These are phyloP conservation scores for Pterostichus madidus DNA, from an alignment of 2,888 invertebrate species.

Conservation along the genomic window DNA sequence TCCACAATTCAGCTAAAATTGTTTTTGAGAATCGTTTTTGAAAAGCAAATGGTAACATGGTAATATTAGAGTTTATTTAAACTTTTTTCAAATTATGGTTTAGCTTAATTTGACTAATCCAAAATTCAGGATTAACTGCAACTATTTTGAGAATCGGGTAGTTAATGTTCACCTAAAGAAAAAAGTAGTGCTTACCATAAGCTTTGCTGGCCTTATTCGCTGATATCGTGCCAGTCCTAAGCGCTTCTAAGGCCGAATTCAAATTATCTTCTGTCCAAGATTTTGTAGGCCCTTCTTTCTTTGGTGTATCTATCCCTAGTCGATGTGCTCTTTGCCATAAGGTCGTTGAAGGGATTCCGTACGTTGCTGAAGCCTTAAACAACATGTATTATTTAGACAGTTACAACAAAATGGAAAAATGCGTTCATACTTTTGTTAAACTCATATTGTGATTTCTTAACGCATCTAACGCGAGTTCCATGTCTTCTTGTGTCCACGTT, in stretches of 20 bases:
- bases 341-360: conserved; percentile 94
- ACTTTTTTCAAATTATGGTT: too few species aligned
- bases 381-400: conserved; percentile 14
- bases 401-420: neutral
- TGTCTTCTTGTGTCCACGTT: conserved; percentile 93
- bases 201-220: conserved; percentile 96
- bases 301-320: conserved; percentile 93
- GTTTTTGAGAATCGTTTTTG: too few species aligned
- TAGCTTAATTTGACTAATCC: too few species aligned
- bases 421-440: conserved; percentile 84
- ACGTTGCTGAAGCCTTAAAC: conserved; percentile 86
- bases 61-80: too few species aligned
- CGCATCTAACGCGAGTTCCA: conserved; percentile 93
- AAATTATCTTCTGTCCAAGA: conserved; percentile 93
- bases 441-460: conserved; percentile 93
- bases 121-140: too few species aligned
- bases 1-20: too few species aligned
- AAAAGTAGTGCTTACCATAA: conserved; percentile 80
- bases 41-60: too few species aligned
- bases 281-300: conserved; percentile 92
- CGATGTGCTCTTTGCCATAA: conserved; percentile 95
- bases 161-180: neutral
- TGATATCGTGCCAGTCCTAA: conserved; percentile 91
- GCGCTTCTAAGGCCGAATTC: conserved; percentile 89
- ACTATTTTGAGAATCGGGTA: too few species aligned